phyloP scores from a whole-genome alignment of 2,888 invertebrate species.

The Fissipunctia ypsillon region DNA sequence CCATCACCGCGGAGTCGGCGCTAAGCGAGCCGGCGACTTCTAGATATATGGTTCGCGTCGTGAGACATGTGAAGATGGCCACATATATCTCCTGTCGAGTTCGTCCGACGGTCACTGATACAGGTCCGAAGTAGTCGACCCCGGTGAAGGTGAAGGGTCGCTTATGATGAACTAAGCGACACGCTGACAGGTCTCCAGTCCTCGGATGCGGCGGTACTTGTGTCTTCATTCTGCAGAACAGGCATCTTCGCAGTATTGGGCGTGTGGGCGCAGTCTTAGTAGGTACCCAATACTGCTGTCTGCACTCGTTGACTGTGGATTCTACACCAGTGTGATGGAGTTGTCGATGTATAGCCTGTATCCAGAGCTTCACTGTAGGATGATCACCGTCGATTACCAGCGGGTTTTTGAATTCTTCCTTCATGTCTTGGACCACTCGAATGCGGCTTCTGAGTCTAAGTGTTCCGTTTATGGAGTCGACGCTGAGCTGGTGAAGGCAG shows the following conservation, averaged over 20 bases:
- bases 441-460: neutral
- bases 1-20: too few relatives aligned
- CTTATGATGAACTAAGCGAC: neutral
- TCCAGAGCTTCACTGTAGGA: neutral
- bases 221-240: neutral
- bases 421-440: neutral
- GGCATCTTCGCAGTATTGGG: neutral
- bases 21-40: too few relatives aligned
- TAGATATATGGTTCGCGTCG: too few relatives aligned
- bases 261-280: too few relatives aligned
- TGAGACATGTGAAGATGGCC: too few relatives aligned
- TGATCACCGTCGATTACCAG: neutral
- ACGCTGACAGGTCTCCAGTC: neutral
- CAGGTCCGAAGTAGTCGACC: too few relatives aligned
- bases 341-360: neutral
- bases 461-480: neutral
- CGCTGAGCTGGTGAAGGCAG: neutral
- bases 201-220: neutral
- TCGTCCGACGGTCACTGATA: too few relatives aligned
- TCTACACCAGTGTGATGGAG: conserved; percentile 2
- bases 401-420: neutral
- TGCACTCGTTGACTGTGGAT: neutral
- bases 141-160: too few relatives aligned
- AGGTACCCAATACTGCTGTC: too few relatives aligned
- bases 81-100: too few relatives aligned